Percentiles rank a stretch among this genome's conserved stretches.
phyloP scores from a whole-genome alignment of 2,113 vertebrate genomes.

The Brachyhypopomus occidentalis region DNA sequence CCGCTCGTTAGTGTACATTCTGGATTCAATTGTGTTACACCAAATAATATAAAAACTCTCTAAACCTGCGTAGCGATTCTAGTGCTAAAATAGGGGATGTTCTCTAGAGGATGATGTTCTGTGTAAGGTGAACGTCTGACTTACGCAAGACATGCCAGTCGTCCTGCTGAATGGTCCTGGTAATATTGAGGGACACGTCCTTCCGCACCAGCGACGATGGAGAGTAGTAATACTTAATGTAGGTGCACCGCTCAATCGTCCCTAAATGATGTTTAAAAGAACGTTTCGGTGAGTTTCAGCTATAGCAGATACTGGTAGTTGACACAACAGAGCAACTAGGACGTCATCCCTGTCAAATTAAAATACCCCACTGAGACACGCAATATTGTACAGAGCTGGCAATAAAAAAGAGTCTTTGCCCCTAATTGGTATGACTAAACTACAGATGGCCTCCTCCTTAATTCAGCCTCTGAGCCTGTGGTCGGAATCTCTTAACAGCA shows the following conservation, averaged over 20 bases:
- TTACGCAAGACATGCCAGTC: constrained; percentile 89
- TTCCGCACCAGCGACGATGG: constrained; percentile 79
- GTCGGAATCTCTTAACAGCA: constrained; percentile 16
- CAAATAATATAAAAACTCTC: too few species aligned
- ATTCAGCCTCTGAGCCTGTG: constrained; percentile 19
- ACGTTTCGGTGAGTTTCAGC: background rate
- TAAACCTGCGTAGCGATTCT: background rate
- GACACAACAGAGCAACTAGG: background rate
- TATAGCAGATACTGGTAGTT: background rate
- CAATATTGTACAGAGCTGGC: background rate
- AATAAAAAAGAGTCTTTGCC: background rate
- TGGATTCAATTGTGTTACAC: background rate
- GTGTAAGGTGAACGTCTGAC: constrained; percentile 55
- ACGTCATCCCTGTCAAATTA: too few species aligned
- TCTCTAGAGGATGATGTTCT: background rate
- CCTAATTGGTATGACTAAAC: constrained; percentile 31
- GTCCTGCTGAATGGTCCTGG: constrained; percentile 89
- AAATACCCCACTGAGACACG: background rate
- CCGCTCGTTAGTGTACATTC: background rate
- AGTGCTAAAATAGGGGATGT: background rate
- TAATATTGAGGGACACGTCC: constrained; percentile 88
- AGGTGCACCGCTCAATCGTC: constrained; percentile 73
- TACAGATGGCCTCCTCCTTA: constrained; percentile 15
- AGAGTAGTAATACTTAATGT: constrained; percentile 89
- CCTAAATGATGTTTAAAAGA: constrained; percentile 33